Base-by-base conservation (phyloP, 2,888 invertebrate genomes). In the Caenorhabditis wallacei region DNA sequence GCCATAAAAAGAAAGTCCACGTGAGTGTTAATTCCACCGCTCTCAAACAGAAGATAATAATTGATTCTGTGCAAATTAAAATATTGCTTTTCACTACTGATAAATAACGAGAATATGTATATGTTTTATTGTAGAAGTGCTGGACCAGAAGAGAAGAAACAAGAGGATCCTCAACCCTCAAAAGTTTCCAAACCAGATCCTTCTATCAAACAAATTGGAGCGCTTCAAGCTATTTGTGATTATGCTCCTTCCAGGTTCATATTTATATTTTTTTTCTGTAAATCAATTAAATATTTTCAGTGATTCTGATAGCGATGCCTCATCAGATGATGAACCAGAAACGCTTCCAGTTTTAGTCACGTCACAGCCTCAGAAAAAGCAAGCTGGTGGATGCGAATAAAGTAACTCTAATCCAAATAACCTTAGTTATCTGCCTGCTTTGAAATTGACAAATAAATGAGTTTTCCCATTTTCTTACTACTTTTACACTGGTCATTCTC, bases 171-270 rank as follows among this genome's bases (percentile, higher is more conserved):
- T 4, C 26, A 48, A 18, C 64, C 61, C 20, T 57, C 69, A 16
- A 83, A 85, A 53, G 30, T 48, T 4, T 46, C 68, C 4, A 82
- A 79, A 35, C 16, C 53, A 18, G 82, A 82, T 11, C 66, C 85
- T n/a, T 84, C 85, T 16, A 75, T 90, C 13, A 72, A 87, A 53
- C 88, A 91, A 56, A 87, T 96, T 78, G 96, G 95, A 0, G 94
- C 96, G 66, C 93, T 97, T 75, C 96, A 96, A 0, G 96, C 96
- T 0, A 94, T 97, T 69, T 96, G 96, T 0, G 94, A 94, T 84
- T 96, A 95, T 89, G 94, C 94, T 0, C 95, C 95, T 80, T 95
- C 95, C 0, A 64, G 64, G 43, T 57, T 16, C 10, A 20, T 40
- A 26, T 40, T 54, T 18, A 35, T 3, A 51, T 10, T 26, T 24